Percentiles rank a stretch among this genome's conserved stretches.
phyloP scores from a whole-genome alignment of 2,797 vertebrate species.

The Cossypha caffra region DNA sequence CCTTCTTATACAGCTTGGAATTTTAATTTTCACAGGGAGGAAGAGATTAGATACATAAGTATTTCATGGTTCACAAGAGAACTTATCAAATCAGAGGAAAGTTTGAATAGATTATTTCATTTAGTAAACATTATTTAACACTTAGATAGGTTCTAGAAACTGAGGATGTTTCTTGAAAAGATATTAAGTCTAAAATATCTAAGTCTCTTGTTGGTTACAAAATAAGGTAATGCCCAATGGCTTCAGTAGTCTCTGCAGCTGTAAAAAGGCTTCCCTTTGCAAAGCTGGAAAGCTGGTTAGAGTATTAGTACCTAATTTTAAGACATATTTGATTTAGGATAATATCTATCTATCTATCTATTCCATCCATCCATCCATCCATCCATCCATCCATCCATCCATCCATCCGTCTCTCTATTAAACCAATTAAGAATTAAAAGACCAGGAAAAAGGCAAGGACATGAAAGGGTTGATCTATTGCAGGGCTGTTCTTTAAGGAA shows the following conservation, averaged over 20 bases:
- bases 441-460: background rate
- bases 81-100: background rate
- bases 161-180: background rate
- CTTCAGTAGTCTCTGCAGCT: background rate
- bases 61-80: background rate
- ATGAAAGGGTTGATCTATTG: background rate
- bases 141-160: background rate
- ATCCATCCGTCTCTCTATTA: background rate
- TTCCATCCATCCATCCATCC: rapidly evolving
- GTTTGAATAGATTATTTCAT: background rate
- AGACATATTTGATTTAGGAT: background rate
- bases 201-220: background rate
- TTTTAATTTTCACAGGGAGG: background rate
- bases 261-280: background rate
- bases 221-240: rapidly evolving
- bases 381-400: background rate
- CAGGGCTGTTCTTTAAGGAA: background rate
- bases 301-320: background rate
- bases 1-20: background rate
- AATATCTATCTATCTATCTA: background rate
- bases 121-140: background rate
- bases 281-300: background rate
- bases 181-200: background rate
- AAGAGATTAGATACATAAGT: background rate
- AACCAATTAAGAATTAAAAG: background rate